phyloP scores from a whole-genome alignment of 2,797 vertebrate genomes.

The Limnodromus scolopaceus region DNA sequence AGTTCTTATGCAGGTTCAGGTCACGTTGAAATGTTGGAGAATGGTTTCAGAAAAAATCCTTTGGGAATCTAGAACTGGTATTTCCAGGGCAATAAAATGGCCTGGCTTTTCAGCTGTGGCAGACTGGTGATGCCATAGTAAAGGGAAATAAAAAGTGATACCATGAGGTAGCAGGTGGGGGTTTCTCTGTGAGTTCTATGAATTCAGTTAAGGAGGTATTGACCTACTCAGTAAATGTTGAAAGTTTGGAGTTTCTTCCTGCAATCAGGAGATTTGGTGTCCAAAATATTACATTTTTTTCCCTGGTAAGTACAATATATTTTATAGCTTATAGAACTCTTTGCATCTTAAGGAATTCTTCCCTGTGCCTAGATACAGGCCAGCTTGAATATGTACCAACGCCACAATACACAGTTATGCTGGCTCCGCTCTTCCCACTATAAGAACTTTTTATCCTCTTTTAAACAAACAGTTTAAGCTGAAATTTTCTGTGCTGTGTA shows the following conservation, averaged over 20 bases:
- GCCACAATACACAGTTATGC: neutral
- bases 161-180: neutral
- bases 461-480: neutral
- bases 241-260: neutral
- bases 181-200: neutral
- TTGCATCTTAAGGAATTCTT: neutral
- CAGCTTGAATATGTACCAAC: neutral
- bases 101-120: neutral
- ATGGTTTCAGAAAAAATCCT: neutral
- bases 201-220: neutral
- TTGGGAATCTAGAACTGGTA: neutral
- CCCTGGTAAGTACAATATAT: neutral
- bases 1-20: neutral
- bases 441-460: neutral
- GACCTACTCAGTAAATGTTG: neutral
- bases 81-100: neutral
- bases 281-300: neutral
- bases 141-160: neutral
- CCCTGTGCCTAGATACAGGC: neutral
- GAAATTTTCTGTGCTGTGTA: neutral
- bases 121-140: neutral
- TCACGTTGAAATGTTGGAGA: neutral
- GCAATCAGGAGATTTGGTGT: neutral
- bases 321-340: neutral
- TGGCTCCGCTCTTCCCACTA: neutral